Percentiles rank a stretch among this genome's conserved stretches.
phyloP scores from a whole-genome alignment of 2,888 invertebrate genomes.

The Trypoxylon attenuatum region DNA sequence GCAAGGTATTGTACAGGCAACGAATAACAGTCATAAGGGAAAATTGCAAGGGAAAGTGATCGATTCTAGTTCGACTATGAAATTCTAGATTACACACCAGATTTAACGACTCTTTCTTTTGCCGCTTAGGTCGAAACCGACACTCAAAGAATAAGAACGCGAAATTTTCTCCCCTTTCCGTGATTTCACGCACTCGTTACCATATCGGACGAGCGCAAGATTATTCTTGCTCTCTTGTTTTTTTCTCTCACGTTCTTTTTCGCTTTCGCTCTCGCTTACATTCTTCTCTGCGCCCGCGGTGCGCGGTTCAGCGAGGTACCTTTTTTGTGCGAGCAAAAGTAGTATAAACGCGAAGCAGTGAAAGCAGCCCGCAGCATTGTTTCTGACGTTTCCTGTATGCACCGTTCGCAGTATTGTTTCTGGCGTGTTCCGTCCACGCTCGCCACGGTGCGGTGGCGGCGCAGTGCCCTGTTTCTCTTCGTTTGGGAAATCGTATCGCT shows the following conservation, averaged over 20 bases:
- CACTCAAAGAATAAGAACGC: conserved; percentile 20
- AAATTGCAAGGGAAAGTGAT: too few species aligned
- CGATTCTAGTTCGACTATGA: too few species aligned
- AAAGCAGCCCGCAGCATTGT: conserved; percentile 32
- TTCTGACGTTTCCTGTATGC: conserved; percentile 19
- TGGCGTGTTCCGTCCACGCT: neutral
- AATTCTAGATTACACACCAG: too few species aligned
- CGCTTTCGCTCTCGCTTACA: neutral
- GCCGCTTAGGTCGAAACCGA: conserved; percentile 19
- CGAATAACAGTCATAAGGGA: too few species aligned
- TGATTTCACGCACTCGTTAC: neutral
- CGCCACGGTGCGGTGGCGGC: neutral
- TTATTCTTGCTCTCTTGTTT: neutral
- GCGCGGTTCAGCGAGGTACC: neutral
- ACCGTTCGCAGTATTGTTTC: conserved; percentile 39
- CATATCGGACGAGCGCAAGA: too few species aligned
- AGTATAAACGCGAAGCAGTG: conserved; percentile 10
- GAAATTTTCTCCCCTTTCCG: conserved; percentile 7
- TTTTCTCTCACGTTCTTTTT: too few species aligned
- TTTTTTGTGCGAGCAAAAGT: neutral
- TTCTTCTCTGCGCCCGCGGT: neutral
- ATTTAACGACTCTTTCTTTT: too few species aligned
- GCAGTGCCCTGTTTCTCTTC: conserved; percentile 1
- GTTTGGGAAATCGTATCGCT: conserved; percentile 26
- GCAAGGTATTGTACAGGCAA: too few species aligned